Evolutionary conservation across 2,888 invertebrate species (phyloP).

Genomic region (Polymixis flavicincta): DNA sequence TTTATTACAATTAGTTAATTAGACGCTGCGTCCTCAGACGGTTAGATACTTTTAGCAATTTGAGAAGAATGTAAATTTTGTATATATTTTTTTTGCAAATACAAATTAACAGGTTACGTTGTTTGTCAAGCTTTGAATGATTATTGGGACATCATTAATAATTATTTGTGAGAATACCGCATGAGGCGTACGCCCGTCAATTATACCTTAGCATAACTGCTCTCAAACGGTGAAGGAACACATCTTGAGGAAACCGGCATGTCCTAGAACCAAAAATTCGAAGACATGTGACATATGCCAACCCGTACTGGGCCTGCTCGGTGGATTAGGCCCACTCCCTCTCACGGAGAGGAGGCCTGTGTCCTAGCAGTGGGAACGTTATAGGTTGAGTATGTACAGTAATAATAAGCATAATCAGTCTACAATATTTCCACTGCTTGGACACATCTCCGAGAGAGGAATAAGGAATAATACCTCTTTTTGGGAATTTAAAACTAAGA

Average conservation of each 20-base stretch:
- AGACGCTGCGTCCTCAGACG: slow-evolving; percentile 1
- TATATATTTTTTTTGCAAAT: slow-evolving; percentile 10
- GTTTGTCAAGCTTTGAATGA: not conserved
- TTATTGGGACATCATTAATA: not conserved
- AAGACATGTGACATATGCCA: no score
- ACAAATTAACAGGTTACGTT: not conserved
- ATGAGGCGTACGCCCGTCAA: not conserved
- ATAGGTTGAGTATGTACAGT: no score
- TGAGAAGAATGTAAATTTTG: not conserved
- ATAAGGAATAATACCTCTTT: not conserved
- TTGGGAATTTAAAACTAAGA: not conserved
- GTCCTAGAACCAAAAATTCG: no score
- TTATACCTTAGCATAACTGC: not conserved
- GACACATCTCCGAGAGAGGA: no score
- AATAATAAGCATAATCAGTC: no score
- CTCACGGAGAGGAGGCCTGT: no score
- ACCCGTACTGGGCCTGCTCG: no score
- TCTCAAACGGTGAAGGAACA: no score
- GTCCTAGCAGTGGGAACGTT: no score
- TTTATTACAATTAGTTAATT: slow-evolving; percentile 25
- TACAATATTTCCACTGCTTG: no score
- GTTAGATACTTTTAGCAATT: not conserved
- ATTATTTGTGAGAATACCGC: not conserved
- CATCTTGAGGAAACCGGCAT: no score
- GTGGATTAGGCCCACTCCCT: no score